Base-by-base conservation (phyloP, 1,140 invertebrate genomes). In the Ceratina calcarata region DNA sequence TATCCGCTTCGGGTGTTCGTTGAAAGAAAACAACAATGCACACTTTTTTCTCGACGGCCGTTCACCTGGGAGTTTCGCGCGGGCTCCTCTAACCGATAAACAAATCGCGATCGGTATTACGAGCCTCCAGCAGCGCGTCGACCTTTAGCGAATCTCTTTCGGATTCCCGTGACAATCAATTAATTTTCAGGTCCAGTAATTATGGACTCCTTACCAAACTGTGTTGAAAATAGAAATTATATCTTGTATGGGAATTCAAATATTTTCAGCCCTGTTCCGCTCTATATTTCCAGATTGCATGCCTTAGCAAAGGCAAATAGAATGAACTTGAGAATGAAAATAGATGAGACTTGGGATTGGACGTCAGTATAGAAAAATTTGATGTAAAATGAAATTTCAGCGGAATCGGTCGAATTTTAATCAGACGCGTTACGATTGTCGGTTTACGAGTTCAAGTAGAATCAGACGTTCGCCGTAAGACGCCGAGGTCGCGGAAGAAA, bases 131-230 rank as follows among this genome's bases (percentile, higher is more conserved):
- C 64, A 64, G 51, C 57, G 15, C 27, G 3, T 74, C 64, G 61
- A 55, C 24, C 60, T 24, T 6, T 24, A 0, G 6, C 20, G n/a
- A 20, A 3, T 13, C 12, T 27, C 18, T 0, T 1, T 32, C 27
- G 27, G 27, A 32, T 12, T 55, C 51, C 22, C 18, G 58, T 67
- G 67, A 71, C 76, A 53, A 61, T 69, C 66, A 57, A 55, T 58
- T 27, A 45, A 37, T 64, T 78, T 78, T 78, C 76, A 71, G 58
- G 68, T 78, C 76, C 76, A 78, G 51, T 64, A 53, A 64, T 53
- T 58, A n/a, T 78, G 76, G 68, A 24, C 76, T 78, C 76, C 76
- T 78, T 78, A 71, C 58, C 68, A 78, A 78, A 78, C 76, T 78
- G 60, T 55, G 68, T 72, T 78, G 68, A 72, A 78, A 78, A 55